A percentile compares a stretch with the other conserved stretches of the same genome.
phyloP scores from a whole-genome alignment of 2,888 invertebrate genomes.

The Stenotaenia linearis region DNA sequence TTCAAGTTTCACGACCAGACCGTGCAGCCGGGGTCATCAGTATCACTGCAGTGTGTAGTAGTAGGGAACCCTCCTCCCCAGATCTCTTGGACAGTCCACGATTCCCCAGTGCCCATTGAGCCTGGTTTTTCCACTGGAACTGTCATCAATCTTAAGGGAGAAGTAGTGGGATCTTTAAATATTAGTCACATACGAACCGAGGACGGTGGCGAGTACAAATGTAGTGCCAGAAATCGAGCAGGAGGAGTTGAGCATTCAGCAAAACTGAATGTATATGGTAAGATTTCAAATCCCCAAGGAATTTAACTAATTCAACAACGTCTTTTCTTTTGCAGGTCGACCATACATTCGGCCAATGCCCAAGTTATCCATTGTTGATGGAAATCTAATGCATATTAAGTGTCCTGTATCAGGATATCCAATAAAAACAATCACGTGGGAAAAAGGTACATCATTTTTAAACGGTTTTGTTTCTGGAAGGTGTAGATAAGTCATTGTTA shows the following conservation, averaged over 20 bases:
- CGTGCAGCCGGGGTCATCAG: slow-evolving; percentile 68
- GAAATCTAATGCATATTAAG: slow-evolving; percentile 65
- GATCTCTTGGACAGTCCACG: slow-evolving; percentile 43
- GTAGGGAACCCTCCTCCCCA: slow-evolving; percentile 46
- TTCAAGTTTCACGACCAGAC: slow-evolving; percentile 74
- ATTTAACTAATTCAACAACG: no score
- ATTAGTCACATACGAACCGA: slow-evolving; percentile 64
- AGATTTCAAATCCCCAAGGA: slow-evolving; percentile 32
- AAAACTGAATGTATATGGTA: slow-evolving; percentile 43
- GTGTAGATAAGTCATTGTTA: no score
- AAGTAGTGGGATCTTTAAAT: slow-evolving; percentile 45
- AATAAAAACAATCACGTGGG: slow-evolving; percentile 73
- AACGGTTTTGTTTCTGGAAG: no score
- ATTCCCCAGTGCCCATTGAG: slow-evolving; percentile 59
- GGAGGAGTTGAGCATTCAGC: slow-evolving; percentile 39
- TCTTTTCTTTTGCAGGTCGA: slow-evolving; percentile 54
- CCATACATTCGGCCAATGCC: slow-evolving; percentile 73
- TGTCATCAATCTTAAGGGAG: slow-evolving; percentile 40
- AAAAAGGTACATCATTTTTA: slow-evolving; percentile 53
- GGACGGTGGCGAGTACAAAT: slow-evolving; percentile 41
- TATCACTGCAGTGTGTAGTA: slow-evolving; percentile 62
- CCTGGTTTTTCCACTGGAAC: slow-evolving; percentile 37
- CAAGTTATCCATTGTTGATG: slow-evolving; percentile 74
- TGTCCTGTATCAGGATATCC: slow-evolving; percentile 80
- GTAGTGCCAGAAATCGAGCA: slow-evolving; percentile 38